Base-by-base conservation (phyloP, 64 coral and sea anemone species). In the Montipora cactus region DNA sequence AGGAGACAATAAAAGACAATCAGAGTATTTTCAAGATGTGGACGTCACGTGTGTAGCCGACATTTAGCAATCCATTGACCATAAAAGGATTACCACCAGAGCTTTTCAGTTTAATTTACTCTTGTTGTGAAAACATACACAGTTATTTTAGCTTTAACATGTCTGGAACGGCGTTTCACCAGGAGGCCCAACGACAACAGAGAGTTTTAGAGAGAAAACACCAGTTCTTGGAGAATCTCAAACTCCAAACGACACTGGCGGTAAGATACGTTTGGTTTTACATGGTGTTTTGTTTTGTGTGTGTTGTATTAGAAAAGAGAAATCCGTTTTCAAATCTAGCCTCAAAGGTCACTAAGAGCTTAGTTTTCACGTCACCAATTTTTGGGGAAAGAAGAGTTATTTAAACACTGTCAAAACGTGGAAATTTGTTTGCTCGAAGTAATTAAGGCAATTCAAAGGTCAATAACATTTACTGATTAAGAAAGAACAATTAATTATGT, bases 91-190 rank as follows among this genome's bases (percentile, higher is more conserved):
- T 67, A 7, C 37, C 9, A 67, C 8, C 18, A 18, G 81, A 8
- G 58, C 44, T 7, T 6, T n/a, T 64, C 37, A 37, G 37, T 62
- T 64, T 0, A 47, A 19, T 21, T 9, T 14, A 12, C 3, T n/a
- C 12, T 13, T 11, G 18, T 14, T 86, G 47, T 7, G 12, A n/a
- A 2, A 64, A 44, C 15, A 6, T 0, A 44, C 53, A 13, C 37
- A 67, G 16, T 9, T 5, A 0, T 25, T 52, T 11, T 22, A 3
- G 62, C 16, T 64, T 62, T 74, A 80, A 81, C 21, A 93, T 93
- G 92, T 80, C 67, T 73, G 75, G 73, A n/a, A 69, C 72, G 48
- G 92, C 83, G 12, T 93, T 52, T 49, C 92, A 93, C 45, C 92
- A 79, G 15, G 92, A 93, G 15, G 92, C 92, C 0, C 84, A 88